phyloP scores from a whole-genome alignment of 2,888 invertebrate genomes.

The Zygogramma bicolorata region DNA sequence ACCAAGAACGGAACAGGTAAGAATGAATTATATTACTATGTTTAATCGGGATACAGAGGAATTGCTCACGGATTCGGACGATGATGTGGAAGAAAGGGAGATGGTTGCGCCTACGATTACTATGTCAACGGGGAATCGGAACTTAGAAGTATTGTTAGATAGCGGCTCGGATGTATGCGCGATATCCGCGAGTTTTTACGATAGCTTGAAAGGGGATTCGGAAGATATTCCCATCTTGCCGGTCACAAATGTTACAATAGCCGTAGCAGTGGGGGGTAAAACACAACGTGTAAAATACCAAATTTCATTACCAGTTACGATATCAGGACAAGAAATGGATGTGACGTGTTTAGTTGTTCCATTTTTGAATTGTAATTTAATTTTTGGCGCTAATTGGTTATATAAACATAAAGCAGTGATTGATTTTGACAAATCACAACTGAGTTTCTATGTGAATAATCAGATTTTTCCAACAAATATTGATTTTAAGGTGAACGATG shows the following conservation, averaged over 20 bases:
- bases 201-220: not conserved
- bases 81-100: not conserved
- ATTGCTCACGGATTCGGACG: constrained; percentile 7
- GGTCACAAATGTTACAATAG: constrained; percentile 13
- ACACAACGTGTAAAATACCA: constrained; percentile 15
- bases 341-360: constrained; percentile 7
- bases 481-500: not conserved
- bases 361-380: constrained; percentile 12
- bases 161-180: constrained; percentile 26
- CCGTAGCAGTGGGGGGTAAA: constrained; percentile 22
- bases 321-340: not conserved
- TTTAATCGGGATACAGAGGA: constrained; percentile 19
- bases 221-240: constrained; percentile 6
- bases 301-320: constrained; percentile 7
- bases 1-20: not conserved
- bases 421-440: constrained; percentile 12
- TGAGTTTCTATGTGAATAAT: not conserved
- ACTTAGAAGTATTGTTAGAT: constrained; percentile 15
- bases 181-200: constrained; percentile 8
- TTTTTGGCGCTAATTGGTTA: constrained; percentile 15
- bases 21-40: constrained; percentile 22
- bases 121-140: not conserved
- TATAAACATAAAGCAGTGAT: not conserved
- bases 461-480: not conserved
- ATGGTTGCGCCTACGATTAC: not conserved